A percentile compares a stretch with the other conserved stretches of the same genome.
These are phyloP conservation scores for Malachius bipustulatus DNA, from an alignment of 2,888 invertebrate species.

Conservation along the genomic window DNA sequence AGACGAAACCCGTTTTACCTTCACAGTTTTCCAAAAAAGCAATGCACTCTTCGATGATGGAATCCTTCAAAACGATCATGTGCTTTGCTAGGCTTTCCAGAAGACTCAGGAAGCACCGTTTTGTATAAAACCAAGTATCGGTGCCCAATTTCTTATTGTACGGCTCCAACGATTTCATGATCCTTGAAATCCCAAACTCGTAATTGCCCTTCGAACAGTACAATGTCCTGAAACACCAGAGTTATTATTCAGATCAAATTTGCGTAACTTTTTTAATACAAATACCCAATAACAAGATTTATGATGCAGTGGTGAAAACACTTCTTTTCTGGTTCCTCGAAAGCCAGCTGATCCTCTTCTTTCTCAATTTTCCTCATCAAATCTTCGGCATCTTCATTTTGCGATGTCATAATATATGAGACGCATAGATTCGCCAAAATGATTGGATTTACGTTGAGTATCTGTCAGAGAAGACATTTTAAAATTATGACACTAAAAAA, in stretches of 20 bases:
- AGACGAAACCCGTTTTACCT: constrained; percentile 35
- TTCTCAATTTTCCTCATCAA: constrained; percentile 97
- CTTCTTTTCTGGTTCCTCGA: constrained; percentile 88
- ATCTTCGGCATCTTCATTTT: constrained; percentile 97
- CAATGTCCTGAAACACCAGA: constrained; percentile 53
- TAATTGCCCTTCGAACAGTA: constrained; percentile 99
- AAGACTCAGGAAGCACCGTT: constrained; percentile 88
- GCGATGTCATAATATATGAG: constrained; percentile 97
- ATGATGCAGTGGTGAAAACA: constrained; percentile 95
- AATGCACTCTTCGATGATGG: constrained; percentile 76
- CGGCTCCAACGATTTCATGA: constrained; percentile 92
- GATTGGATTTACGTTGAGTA: constrained; percentile 91
- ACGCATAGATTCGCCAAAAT: constrained; percentile 97
- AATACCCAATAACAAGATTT: constrained; percentile 94
- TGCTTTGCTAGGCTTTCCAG: constrained; percentile 85
- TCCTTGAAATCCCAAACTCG: constrained; percentile 94
- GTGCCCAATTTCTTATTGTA: constrained; percentile 90
- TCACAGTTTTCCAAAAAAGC: constrained; percentile 86
- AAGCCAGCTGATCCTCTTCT: constrained; percentile 87
- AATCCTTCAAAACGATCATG: constrained; percentile 76
- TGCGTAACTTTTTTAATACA: too few relatives aligned
- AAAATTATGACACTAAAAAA: constrained; percentile 8
- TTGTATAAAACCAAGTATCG: constrained; percentile 98
- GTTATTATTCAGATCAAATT: too few relatives aligned
- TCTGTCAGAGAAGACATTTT: constrained; percentile 38